These are phyloP conservation scores for Nemurella pictetii DNA, from an alignment of 2,888 invertebrate genomes.

Conservation along the genomic window DNA sequence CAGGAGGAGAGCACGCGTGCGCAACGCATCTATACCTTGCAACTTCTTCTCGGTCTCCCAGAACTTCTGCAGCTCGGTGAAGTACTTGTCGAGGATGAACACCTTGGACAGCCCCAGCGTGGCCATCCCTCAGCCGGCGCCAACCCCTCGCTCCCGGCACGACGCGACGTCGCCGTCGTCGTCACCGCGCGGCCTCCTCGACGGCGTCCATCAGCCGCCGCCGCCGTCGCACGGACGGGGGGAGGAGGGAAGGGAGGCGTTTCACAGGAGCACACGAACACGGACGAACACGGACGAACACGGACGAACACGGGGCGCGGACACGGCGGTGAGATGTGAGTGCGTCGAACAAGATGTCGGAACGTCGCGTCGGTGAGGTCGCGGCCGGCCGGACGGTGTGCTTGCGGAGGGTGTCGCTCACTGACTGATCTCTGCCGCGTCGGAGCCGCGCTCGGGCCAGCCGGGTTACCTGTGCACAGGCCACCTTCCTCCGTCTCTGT, in stretches of 20 bases:
- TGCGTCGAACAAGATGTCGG: no score
- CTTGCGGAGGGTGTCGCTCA: background rate
- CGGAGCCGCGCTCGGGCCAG: background rate
- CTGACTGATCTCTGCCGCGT: background rate
- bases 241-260: no score
- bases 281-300: background rate
- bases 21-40: slow-evolving; percentile 92
- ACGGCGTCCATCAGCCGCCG: background rate
- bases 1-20: background rate
- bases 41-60: slow-evolving; percentile 96
- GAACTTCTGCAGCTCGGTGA: slow-evolving; percentile 94
- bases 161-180: background rate
- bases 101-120: slow-evolving; percentile 95
- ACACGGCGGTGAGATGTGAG: no score
- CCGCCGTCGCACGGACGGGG: background rate
- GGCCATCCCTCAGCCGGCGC: slow-evolving; percentile 68
- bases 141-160: background rate
- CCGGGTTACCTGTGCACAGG: background rate
- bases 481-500: background rate
- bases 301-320: background rate
- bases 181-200: background rate
- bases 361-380: no score
- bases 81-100: slow-evolving; percentile 97
- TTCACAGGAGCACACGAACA: background rate
- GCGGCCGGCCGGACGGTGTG: background rate